Evolutionary conservation across 2,113 vertebrate species (phyloP).

Genomic region (Heliornis fulica): DNA sequence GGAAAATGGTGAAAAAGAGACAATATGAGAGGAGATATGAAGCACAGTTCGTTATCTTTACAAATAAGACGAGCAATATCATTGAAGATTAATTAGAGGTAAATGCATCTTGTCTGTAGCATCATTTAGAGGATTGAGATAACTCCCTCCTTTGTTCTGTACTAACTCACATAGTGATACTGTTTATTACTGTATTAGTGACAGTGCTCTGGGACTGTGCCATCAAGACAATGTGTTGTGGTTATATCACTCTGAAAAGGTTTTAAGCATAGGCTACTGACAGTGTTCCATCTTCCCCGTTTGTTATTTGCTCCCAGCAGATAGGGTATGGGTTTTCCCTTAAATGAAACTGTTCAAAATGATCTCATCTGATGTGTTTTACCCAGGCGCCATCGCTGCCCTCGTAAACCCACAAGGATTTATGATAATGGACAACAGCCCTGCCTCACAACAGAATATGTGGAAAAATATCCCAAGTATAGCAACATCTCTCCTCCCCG

Average conservation of each 20-base stretch:
- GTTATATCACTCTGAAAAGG: neutral
- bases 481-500: conserved; percentile 62
- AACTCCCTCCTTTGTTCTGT: neutral
- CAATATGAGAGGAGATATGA: neutral
- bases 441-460: conserved; percentile 75
- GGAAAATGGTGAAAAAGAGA: neutral
- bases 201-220: neutral
- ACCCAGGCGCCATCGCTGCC: conserved; percentile 82
- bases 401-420: conserved; percentile 70
- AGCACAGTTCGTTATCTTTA: neutral
- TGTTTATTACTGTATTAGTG: neutral
- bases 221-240: neutral
- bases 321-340: neutral
- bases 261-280: neutral
- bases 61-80: neutral
- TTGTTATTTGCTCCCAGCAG: neutral
- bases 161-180: neutral
- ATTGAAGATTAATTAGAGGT: neutral
- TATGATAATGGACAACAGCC: conserved; percentile 56
- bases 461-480: conserved; percentile 79
- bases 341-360: neutral
- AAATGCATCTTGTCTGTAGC: neutral
- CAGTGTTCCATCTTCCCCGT: neutral
- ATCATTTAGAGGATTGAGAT: neutral
- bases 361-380: neutral